phyloP scores from a whole-genome alignment of 2,888 invertebrate genomes.

The Himalopsyche japonica region DNA sequence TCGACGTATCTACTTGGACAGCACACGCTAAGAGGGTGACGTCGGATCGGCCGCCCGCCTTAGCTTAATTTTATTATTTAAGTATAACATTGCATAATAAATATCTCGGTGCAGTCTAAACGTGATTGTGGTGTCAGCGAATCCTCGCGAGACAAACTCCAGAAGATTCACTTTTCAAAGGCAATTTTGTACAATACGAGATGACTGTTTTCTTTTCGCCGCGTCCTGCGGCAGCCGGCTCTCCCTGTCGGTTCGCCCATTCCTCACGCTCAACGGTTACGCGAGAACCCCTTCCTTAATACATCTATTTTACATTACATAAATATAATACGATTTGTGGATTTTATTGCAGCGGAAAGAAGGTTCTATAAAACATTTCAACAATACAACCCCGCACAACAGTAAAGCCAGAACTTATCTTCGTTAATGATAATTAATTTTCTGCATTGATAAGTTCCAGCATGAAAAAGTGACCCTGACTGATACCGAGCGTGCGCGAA shows the following conservation, averaged over 20 bases:
- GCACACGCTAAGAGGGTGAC: constrained; percentile 18
- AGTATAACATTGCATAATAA: constrained; percentile 40
- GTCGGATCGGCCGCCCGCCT: background rate
- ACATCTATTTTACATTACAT: background rate
- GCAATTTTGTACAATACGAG: constrained; percentile 37
- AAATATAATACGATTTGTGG: background rate
- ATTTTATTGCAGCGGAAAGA: background rate
- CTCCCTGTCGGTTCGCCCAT: background rate
- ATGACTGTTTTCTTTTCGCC: background rate
- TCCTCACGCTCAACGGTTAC: background rate
- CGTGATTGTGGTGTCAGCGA: constrained; percentile 38
- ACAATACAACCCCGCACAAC: too few species aligned
- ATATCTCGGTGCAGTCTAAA: constrained; percentile 40
- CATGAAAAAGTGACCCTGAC: too few species aligned
- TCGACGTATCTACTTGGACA: constrained; percentile 34
- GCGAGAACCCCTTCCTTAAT: background rate
- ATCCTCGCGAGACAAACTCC: constrained; percentile 26
- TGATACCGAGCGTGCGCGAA: too few species aligned
- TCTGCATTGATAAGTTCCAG: too few species aligned
- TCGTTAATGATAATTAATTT: too few species aligned
- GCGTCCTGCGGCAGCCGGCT: background rate
- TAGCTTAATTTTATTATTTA: constrained; percentile 32
- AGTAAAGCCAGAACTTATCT: too few species aligned
- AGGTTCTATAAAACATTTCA: too few species aligned
- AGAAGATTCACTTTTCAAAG: constrained; percentile 38